Base-by-base conservation (phyloP, 1,140 invertebrate species). In the Drosophila rhopaloa region DNA sequence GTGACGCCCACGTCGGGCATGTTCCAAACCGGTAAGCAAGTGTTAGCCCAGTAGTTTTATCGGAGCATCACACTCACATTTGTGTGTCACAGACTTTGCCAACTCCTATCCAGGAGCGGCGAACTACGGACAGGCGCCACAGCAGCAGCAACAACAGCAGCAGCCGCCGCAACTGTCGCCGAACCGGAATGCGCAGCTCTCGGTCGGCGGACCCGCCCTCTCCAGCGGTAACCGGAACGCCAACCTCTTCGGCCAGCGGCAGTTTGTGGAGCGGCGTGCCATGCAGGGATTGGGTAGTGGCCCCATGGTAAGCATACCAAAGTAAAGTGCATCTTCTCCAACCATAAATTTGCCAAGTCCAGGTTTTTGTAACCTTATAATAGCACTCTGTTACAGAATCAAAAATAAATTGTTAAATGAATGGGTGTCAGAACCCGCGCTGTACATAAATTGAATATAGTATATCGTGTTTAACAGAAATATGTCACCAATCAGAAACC, bases 211-310 rank as follows among this genome's bases (percentile, higher is more conserved):
- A 79, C 91, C 93, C 81, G 93, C 94, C 48, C 93, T 93, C 58
- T 93, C 93, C 91, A 93, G 93, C 72, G 93, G 93, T 44, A 93
- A 93, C 59, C 91, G 94, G 58, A 92, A 93, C 55, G 93, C 93
- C 67, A 94, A 97, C 67, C 96, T 97, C 54, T 84, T 88, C 92
- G 95, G 95, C 61, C 96, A 96, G 91, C 94, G 96, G 91, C 94
- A 95, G 81, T 96, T 96, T 92, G 94, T 95, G 41, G 96, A 97
- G 91, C 94, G 96, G 92, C 95, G 96, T 93, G 94, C 95, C 72
- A 96, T 97, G 93, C 95, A 96, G 90, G 82, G 82, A 51, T 61
- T 89, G 70, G 90, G 81, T 61, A 89, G 73, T 61, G 92, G 91
- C 29, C 81, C 91, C 40, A 92, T 92, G 90, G 92, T 92, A 32